Evolutionary conservation across 2,888 invertebrate species (phyloP).

Genomic region (Enchytraeus crypticus): DNA sequence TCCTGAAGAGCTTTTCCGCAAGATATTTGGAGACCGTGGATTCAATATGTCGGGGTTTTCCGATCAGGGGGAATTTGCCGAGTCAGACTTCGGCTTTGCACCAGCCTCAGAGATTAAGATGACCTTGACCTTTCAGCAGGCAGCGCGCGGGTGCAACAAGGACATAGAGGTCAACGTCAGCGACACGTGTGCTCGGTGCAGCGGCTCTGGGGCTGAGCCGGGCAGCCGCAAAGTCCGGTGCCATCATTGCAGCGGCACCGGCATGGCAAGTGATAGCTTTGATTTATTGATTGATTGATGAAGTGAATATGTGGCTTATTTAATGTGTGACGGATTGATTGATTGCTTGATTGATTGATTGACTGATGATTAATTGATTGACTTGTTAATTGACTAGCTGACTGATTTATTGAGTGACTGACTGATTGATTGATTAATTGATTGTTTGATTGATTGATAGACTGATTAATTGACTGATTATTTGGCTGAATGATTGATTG

Average conservation of each 20-base stretch:
- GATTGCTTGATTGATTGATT: no score
- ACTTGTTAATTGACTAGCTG: no score
- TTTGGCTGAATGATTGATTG: no score
- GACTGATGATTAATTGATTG: no score
- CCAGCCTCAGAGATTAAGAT: conserved; percentile 83
- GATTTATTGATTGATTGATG: not conserved
- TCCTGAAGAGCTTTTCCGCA: conserved; percentile 90
- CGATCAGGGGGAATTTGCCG: conserved; percentile 74
- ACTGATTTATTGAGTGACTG: no score
- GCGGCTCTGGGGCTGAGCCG: conserved; percentile 73
- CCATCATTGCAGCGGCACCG: conserved; percentile 87
- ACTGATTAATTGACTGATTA: no score
- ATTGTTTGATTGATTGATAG: no score
- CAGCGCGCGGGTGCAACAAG: conserved; percentile 90
- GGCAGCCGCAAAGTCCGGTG: conserved; percentile 86
- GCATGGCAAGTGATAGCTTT: conserved; percentile 57
- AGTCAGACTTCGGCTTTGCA: conserved; percentile 80
- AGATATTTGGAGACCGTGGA: conserved; percentile 65
- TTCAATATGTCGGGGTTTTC: conserved; percentile 55
- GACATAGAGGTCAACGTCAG: conserved; percentile 80
- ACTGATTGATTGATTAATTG: no score
- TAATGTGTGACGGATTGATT: no score
- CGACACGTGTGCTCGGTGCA: conserved; percentile 82
- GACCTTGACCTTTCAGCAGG: conserved; percentile 81
- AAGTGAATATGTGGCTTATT: not conserved